Percentiles rank a stretch among this genome's conserved stretches.
Conservation (phyloP, 2,113 vertebrate species). For the Amphilophus citrinellus region DNA sequence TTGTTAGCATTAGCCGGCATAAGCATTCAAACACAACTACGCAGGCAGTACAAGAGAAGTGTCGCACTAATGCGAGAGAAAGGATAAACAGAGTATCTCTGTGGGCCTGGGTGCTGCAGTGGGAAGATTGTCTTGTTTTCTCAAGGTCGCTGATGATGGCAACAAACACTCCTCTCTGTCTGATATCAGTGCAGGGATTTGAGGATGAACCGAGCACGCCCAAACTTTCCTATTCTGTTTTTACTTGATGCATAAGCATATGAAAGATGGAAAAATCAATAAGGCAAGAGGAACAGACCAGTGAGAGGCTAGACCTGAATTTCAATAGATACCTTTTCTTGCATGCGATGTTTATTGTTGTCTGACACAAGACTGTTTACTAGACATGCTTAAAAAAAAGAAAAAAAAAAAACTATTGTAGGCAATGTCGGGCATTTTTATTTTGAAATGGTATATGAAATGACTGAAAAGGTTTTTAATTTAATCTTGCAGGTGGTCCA, state of each 20-base stretch:
- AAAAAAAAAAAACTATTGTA: not conserved
- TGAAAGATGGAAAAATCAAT: constrained; percentile 76
- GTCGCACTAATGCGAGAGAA: constrained; percentile 44
- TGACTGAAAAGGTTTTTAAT: not conserved
- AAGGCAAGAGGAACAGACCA: constrained; percentile 44
- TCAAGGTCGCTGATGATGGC: constrained; percentile 71
- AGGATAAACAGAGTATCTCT: constrained; percentile 68
- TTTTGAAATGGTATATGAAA: not conserved
- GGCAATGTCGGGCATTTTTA: not conserved
- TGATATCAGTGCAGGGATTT: constrained; percentile 63
- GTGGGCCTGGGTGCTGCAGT: constrained; percentile 38
- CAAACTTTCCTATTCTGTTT: constrained; percentile 70
- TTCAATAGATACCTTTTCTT: constrained; percentile 59
- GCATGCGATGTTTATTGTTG: constrained; percentile 58
- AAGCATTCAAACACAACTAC: not conserved
- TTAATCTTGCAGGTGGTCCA: not conserved
- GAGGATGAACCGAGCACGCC: constrained; percentile 42
- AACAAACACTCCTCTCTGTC: constrained; percentile 58
- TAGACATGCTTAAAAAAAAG: not conserved
- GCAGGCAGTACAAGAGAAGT: constrained; percentile 25
- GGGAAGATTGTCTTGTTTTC: constrained; percentile 58
- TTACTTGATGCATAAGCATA: constrained; percentile 72
- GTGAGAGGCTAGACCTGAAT: constrained; percentile 49
- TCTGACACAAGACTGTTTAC: constrained; percentile 19
- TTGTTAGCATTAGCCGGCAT: not conserved